phyloP scores from a whole-genome alignment of 2,888 invertebrate species.

The Lasius fuliginosus region DNA sequence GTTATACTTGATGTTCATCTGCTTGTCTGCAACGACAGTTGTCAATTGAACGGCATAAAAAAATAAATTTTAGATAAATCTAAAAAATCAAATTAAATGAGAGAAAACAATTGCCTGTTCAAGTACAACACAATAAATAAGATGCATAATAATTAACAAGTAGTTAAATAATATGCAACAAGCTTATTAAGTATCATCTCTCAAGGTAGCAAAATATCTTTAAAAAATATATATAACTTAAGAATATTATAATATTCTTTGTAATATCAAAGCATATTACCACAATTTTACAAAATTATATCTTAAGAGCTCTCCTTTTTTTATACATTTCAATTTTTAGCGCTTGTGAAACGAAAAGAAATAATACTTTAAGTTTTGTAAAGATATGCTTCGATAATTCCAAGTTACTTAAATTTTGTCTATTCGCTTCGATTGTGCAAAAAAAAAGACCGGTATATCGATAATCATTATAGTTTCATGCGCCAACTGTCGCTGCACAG shows the following conservation, averaged over 20 bases:
- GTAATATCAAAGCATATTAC: neutral
- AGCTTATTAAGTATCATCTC: neutral
- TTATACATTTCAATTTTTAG: neutral
- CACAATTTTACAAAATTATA: neutral
- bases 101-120: too few relatives aligned
- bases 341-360: neutral
- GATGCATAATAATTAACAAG: neutral
- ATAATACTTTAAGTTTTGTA: neutral
- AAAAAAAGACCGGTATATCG: slow-evolving; percentile 58
- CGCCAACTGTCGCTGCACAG: slow-evolving; percentile 84
- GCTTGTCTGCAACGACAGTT: neutral
- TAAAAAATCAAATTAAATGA: neutral
- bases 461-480: slow-evolving; percentile 82
- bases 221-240: neutral
- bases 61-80: neutral
- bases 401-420: slow-evolving; percentile 11
- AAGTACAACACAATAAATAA: neutral
- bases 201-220: neutral
- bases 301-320: neutral
- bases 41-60: neutral
- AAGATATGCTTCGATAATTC: neutral
- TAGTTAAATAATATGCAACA: neutral
- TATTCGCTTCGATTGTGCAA: neutral
- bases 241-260: neutral
- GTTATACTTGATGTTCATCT: slow-evolving; percentile 22